phyloP scores from a whole-genome alignment of 2,888 invertebrate species.

The Cryptosula pallasiana region DNA sequence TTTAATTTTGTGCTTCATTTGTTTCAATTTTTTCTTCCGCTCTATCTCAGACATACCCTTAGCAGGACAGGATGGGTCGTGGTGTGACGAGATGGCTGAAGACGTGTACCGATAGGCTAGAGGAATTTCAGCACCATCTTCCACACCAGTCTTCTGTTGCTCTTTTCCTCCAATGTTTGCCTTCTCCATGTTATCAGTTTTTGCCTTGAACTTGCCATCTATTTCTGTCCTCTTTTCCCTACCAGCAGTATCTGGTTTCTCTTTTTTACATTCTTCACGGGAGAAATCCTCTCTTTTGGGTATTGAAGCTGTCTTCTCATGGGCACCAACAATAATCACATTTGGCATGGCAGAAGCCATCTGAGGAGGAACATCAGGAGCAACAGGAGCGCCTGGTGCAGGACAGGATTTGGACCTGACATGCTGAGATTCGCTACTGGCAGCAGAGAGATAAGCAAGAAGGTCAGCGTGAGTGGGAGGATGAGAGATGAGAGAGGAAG shows the following conservation, averaged over 20 bases:
- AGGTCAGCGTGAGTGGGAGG: too few relatives aligned
- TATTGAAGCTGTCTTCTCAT: not conserved
- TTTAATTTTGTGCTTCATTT: not conserved
- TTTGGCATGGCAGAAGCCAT: not conserved
- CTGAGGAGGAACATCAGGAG: not conserved
- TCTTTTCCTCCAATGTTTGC: too few relatives aligned
- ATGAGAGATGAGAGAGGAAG: too few relatives aligned
- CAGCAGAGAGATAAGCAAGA: too few relatives aligned
- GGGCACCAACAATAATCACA: not conserved
- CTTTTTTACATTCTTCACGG: too few relatives aligned
- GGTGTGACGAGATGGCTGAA: conserved; percentile 16
- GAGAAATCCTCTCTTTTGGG: not conserved
- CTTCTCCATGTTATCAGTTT: not conserved
- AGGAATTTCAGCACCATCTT: not conserved
- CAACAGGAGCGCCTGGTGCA: not conserved
- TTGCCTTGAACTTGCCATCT: not conserved
- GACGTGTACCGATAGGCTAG: not conserved
- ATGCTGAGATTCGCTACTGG: conserved; percentile 3
- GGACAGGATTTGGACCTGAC: not conserved
- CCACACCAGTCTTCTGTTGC: not conserved
- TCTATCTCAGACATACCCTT: conserved; percentile 18
- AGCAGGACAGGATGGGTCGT: not conserved
- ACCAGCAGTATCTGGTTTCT: not conserved
- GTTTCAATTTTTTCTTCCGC: conserved; percentile 8
- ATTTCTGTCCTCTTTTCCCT: not conserved